Percentiles rank a stretch among this genome's conserved stretches.
phyloP scores from a whole-genome alignment of 23 tunicate species.

The Oikopleura albicans region DNA sequence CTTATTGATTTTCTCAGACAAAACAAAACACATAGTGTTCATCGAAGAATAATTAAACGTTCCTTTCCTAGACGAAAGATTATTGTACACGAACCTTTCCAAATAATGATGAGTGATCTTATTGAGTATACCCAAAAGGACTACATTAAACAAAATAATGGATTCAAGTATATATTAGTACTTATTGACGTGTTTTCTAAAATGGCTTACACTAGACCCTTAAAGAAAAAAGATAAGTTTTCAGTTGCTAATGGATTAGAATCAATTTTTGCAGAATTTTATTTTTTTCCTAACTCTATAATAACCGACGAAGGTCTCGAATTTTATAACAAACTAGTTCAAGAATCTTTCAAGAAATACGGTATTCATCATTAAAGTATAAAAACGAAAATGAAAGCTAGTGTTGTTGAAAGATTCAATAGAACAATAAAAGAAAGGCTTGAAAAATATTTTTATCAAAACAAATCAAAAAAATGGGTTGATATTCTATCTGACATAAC shows the following conservation, averaged over 20 bases:
- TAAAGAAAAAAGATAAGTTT: too few relatives aligned
- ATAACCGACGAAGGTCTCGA: not conserved
- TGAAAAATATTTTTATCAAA: not conserved
- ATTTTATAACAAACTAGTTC: not conserved
- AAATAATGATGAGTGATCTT: not conserved
- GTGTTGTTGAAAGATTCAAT: not conserved
- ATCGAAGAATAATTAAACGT: not conserved
- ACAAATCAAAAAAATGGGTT: not conserved
- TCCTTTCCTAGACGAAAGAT: not conserved
- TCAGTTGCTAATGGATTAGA: too few relatives aligned
- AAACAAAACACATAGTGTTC: not conserved
- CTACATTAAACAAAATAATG: too few relatives aligned
- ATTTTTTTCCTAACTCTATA: not conserved
- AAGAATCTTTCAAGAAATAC: not conserved
- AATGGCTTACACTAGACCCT: too few relatives aligned
- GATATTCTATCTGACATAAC: not conserved
- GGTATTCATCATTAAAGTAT: conserved; percentile 11
- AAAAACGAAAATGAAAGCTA: conserved; percentile 6
- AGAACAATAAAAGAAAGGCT: not conserved
- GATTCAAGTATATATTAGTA: too few relatives aligned
- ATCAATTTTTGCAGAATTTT: too few relatives aligned
- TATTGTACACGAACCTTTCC: not conserved
- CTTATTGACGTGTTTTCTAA: too few relatives aligned
- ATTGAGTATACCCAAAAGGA: not conserved
- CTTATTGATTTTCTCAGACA: not conserved